Conservation (phyloP, 2,113 vertebrate species). For the Mesocricetus auratus region DNA sequence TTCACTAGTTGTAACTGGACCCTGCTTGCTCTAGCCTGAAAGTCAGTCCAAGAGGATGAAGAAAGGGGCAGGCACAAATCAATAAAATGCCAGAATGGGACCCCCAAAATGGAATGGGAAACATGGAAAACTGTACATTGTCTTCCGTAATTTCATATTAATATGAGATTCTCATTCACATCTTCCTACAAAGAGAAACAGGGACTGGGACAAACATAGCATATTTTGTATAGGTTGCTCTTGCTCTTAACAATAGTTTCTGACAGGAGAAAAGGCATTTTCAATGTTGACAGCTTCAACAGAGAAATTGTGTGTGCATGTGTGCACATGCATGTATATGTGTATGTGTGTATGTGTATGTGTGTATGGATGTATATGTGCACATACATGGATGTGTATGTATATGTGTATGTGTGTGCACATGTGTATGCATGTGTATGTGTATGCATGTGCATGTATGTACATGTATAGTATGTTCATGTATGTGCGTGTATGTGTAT, state of each 20-base stretch:
- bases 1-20: slow-evolving; percentile 84
- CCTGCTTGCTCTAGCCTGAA: slow-evolving; percentile 86
- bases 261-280: slow-evolving; percentile 78
- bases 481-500: background rate
- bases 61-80: slow-evolving; percentile 78
- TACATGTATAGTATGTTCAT: too few relatives aligned
- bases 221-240: slow-evolving; percentile 82
- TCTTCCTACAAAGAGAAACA: slow-evolving; percentile 81
- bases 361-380: too few relatives aligned
- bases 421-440: too few relatives aligned
- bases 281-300: slow-evolving; percentile 73
- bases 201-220: slow-evolving; percentile 74
- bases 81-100: slow-evolving; percentile 78
- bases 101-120: slow-evolving; percentile 9
- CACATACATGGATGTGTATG: too few relatives aligned
- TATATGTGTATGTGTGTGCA: too few relatives aligned
- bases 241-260: slow-evolving; percentile 74
- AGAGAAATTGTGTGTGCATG: slow-evolving; percentile 9
- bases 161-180: slow-evolving; percentile 86
- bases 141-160: slow-evolving; percentile 82
- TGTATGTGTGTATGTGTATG: background rate
- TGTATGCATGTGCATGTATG: too few relatives aligned
- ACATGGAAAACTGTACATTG: slow-evolving; percentile 59
- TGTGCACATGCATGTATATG: background rate
- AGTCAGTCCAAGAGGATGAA: slow-evolving; percentile 83